Evolutionary conservation across 2,888 invertebrate species (phyloP), one percentile per base, ranked within the genome.

Genomic region (Rhorus exstirpatorius): DNA sequence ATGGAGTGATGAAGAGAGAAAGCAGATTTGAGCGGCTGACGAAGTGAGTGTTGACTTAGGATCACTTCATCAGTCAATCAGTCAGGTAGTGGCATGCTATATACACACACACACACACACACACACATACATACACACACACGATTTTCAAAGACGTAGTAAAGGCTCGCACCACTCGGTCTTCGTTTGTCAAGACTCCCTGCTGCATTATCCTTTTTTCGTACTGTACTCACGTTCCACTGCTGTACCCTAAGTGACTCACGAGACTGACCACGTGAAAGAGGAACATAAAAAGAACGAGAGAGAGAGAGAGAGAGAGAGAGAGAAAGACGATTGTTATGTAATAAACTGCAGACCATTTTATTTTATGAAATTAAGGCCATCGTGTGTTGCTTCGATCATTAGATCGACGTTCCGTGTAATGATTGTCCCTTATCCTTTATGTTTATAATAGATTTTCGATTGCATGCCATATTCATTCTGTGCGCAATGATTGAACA

Each of bases 1-100:
- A 79, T 46, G 49, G 76, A 55, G 31, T 17, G 65, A 53, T 61
- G 17, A 35, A 63, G 75, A 71, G 71, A 79, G 76, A 79, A 76
- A 84, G 71, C 84, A 84, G 87, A 91, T 90, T 90, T 89, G 88
- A 86, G 86, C 87, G 89, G 80, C 89, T 92, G 93, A 92, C 92
- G 90, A 90, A 92, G 90, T 89, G 91, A 91, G 92, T 92, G 92
- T 92, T 92, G 92, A 93, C 92, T 92, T 92, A 90, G 93, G 92
- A 92, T 92, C 90, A 89, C 87, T 90, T 91, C 93, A 92, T 93
- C 93, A 88, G 92, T 93, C 92, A 92, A 93, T 92, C 92, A 91
- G 91, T 90, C 92, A 92, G 91, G 91, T 91, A 91, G 90, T 82
- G 58, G 87, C 89, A 86, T 77, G 58, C 74, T 79, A 67, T 77